Conservation (phyloP, 2,888 invertebrate genomes). For the Heteromurus nitidus region DNA sequence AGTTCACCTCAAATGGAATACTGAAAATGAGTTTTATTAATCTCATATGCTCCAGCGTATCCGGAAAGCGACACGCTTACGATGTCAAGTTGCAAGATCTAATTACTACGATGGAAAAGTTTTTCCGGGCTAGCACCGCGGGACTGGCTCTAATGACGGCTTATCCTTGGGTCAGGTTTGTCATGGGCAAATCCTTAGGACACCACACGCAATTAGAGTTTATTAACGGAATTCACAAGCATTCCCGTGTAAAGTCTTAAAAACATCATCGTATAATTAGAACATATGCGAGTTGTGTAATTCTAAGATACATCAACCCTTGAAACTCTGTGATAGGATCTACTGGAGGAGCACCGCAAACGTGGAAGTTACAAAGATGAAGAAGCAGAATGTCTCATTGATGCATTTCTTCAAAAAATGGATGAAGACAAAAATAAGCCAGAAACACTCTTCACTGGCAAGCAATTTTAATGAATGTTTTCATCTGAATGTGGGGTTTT, state of each 20-base stretch:
- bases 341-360: neutral
- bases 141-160: conserved; percentile 2
- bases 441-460: neutral
- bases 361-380: neutral
- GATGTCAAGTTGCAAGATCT: neutral
- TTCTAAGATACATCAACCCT: neutral
- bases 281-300: neutral
- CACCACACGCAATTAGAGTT: conserved; percentile 5
- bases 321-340: neutral
- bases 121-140: conserved; percentile 4
- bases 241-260: neutral
- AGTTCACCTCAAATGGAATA: neutral
- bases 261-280: neutral
- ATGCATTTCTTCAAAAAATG: conserved; percentile 20
- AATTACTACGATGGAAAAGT: neutral
- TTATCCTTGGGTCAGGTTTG: conserved; percentile 7
- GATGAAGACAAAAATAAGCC: conserved; percentile 16
- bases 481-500: neutral
- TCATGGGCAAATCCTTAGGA: conserved; percentile 4
- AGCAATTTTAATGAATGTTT: neutral
- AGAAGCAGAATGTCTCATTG: conserved; percentile 4
- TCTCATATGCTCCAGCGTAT: neutral
- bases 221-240: neutral
- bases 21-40: conserved; percentile 20
- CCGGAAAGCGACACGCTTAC: conserved; percentile 12